Base-by-base conservation (phyloP, 2,888 invertebrate species). In the Microplitis manilae region DNA sequence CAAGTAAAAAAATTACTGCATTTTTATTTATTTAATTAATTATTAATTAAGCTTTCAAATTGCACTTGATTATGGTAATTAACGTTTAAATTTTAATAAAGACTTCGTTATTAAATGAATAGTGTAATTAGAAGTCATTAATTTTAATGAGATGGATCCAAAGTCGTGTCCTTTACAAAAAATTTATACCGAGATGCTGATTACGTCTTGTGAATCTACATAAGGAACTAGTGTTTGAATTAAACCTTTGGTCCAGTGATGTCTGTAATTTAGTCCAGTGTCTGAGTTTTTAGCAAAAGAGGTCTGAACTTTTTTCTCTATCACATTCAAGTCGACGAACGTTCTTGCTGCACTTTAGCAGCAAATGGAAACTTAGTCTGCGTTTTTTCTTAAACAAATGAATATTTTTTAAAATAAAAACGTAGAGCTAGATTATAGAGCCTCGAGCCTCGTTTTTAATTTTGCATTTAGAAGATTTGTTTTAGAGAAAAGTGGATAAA, bases 131-230 rank as follows among this genome's bases (percentile, higher is more conserved):
- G 65, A 8, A 13, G 65, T 2, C 7, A 40, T 15, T 15, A 17
- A 6, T 68, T 40, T 68, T 17, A 41, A 41, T n/a, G 17, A 40
- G n/a, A 40, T 40, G n/a, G 7, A 8, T 15, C 38, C 13, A 7
- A 5, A 8, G 7, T 67, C 6, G 13, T 67, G 38, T 6, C 6
- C 40, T 7, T 68, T 68, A 7, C 5, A 70, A 20, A 75, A 40
- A 73, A 74, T 50, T 38, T 30, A 30, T 30, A 30, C 68, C 68
- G 38, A 74, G 30, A 4, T 8, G 13, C 30, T 30, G 13, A 65
- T 30, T 65, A 65, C 30, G 13, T 6, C 38, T 65, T 65, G 38
- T 30, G 9, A 65, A 30, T 65, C 65, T 9, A 65, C 8, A 38
- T 65, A 65, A 20, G 38, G 65, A 30, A 65, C 38, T 30, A 65